These are phyloP conservation scores for Acestrorhynchus altus DNA, from an alignment of 2,797 vertebrate genomes.

Conservation along the genomic window DNA sequence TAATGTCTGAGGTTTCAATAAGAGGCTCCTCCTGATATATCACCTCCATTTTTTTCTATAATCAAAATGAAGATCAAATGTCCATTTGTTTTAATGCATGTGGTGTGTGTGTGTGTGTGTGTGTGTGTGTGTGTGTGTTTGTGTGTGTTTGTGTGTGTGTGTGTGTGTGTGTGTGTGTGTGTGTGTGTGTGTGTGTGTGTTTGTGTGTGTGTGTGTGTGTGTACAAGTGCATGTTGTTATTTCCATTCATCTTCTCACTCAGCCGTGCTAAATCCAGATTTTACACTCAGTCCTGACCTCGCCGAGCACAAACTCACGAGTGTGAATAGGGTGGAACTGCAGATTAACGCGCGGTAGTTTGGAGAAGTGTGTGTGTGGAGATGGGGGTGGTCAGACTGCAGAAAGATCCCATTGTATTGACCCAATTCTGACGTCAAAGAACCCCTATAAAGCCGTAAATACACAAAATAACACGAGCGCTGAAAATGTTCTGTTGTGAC, in stretches of 20 bases:
- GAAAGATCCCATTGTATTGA: constrained; percentile 86
- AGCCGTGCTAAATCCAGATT: neutral
- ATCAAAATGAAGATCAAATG: no score
- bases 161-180: no score
- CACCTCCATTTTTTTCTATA: no score
- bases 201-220: no score
- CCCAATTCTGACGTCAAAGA: constrained; percentile 89
- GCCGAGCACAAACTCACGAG: neutral
- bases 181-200: neutral
- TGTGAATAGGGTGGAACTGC: constrained; percentile 78
- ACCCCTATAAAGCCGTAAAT: constrained; percentile 77
- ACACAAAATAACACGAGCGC: constrained; percentile 74
- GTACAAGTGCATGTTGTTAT: no score
- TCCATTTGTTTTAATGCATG: no score
- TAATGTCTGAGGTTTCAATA: no score
- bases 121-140: no score
- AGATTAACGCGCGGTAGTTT: constrained; percentile 81
- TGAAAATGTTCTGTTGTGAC: constrained; percentile 82
- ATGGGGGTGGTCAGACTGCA: constrained; percentile 82
- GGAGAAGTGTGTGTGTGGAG: constrained; percentile 78
- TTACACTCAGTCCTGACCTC: neutral
- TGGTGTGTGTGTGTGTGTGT: no score
- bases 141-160: no score
- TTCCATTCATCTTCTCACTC: neutral
- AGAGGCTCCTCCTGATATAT: no score